Conservation (phyloP, 2,113 vertebrate genomes). For the Scatophagus argus region DNA sequence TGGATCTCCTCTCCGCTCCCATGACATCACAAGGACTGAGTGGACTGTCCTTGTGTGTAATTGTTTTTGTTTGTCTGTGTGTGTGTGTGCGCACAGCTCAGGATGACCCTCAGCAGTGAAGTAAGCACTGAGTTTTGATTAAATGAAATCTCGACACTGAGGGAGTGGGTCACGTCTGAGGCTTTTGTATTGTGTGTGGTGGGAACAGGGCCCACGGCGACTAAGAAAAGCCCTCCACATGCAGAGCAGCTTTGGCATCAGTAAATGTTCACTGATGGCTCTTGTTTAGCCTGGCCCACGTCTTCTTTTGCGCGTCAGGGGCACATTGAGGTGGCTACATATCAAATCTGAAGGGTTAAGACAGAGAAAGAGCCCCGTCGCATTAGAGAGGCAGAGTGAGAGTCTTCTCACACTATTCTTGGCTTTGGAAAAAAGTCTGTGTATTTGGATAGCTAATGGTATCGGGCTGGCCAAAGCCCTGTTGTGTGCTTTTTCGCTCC, state of each 20-base stretch:
- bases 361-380: conserved; percentile 59
- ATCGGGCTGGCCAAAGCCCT: conserved; percentile 70
- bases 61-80: conserved; percentile 59
- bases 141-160: conserved; percentile 63
- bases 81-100: conserved; percentile 39
- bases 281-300: conserved; percentile 37
- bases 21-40: conserved; percentile 65
- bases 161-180: conserved; percentile 62
- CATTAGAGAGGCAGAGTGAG: conserved; percentile 58
- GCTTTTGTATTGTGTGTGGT: conserved; percentile 66
- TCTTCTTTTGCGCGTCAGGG: conserved; percentile 29
- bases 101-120: conserved; percentile 60
- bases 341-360: conserved; percentile 63
- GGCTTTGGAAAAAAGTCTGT: conserved; percentile 74
- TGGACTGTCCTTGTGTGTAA: conserved; percentile 42
- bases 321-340: conserved; percentile 47
- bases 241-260: conserved; percentile 70
- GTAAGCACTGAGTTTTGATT: conserved; percentile 60
- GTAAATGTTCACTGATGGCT: conserved; percentile 47
- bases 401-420: conserved; percentile 72
- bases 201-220: conserved; percentile 64
- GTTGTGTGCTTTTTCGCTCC: conserved; percentile 69
- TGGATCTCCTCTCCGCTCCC: conserved; percentile 57
- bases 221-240: conserved; percentile 72
- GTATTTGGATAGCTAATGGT: conserved; percentile 69